Base-by-base conservation (phyloP, 2,888 invertebrate species). In the Cantharis rustica region DNA sequence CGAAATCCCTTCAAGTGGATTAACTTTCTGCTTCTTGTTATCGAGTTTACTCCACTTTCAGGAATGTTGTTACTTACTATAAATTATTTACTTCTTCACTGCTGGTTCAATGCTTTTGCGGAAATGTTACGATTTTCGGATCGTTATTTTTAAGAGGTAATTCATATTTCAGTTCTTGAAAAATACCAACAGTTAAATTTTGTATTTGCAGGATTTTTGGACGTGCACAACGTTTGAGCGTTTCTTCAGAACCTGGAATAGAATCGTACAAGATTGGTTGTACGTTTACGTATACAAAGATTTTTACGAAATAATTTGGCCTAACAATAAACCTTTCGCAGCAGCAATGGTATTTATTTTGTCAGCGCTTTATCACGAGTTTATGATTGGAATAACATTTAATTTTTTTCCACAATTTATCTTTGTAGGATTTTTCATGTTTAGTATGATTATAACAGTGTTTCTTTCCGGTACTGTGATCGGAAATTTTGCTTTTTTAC, bases 191-290 rank as follows among this genome's bases (percentile, higher is more conserved):
- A 4, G 7, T 23, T 31, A 13, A 13, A 31, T 13, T 31, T 31
- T 2, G 0, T 3, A 15, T 63, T 3, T 85, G 17, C 85, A 97
- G 93, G 96, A 96, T 84, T 98, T 98, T 98, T 98, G 98, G 98
- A 97, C 95, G 72, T 92, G 94, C 2, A 93, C 93, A 0, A 93
- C 93, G n/a, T 97, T 93, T 88, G 92, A 93, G 0, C 90, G 90
- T 11, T 98, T 93, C 88, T 98, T 96, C 87, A 92, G 97, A 13
- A 94, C 95, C 4, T 98, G 98, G 98, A 99, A 98, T 87, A 92
- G 96, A 16, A 94, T 98, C 0, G 97, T 98, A 0, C 95, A 98
- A 86, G 96, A 96, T 82, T 98, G 98, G 97, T 90, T 98, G 0
- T 95, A 96, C 83, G 93, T 93, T 5, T 97, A 98, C 87, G 91